phyloP scores from a whole-genome alignment of 2,113 vertebrate species.

The Acinonyx jubatus region DNA sequence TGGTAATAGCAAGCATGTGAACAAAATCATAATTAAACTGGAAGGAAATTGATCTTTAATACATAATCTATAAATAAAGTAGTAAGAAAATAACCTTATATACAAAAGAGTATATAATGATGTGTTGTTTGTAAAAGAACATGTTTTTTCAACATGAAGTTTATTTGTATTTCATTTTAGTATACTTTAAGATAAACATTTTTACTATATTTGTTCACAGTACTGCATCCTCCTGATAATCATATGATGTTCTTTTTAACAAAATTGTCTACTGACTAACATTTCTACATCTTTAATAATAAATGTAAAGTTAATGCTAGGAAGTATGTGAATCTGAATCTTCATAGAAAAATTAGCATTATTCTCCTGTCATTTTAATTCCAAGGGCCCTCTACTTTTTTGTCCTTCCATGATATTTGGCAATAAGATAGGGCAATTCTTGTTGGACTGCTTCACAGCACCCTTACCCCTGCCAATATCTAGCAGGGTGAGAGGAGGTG shows the following conservation, averaged over 20 bases:
- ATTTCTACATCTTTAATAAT: constrained; percentile 29
- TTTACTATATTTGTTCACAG: neutral
- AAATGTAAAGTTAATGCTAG: neutral
- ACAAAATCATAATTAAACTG: neutral
- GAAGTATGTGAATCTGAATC: neutral
- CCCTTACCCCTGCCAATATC: neutral
- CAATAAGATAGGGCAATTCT: neutral
- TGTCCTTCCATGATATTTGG: neutral
- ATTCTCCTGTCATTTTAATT: neutral
- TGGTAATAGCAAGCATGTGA: neutral
- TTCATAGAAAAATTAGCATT: neutral
- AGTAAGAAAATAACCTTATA: neutral
- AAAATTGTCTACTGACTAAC: neutral
- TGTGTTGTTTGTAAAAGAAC: neutral
- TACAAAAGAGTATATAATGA: neutral
- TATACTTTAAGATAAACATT: neutral
- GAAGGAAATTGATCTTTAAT: neutral
- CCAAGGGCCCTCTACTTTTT: neutral
- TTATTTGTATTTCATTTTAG: neutral
- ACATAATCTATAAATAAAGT: neutral
- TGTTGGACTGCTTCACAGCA: neutral
- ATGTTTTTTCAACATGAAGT: neutral
- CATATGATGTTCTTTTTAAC: neutral
- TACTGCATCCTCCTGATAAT: neutral
- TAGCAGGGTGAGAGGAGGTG: neutral